These are phyloP conservation scores for Cygnus olor DNA, from an alignment of 2,797 vertebrate species.

Conservation along the genomic window DNA sequence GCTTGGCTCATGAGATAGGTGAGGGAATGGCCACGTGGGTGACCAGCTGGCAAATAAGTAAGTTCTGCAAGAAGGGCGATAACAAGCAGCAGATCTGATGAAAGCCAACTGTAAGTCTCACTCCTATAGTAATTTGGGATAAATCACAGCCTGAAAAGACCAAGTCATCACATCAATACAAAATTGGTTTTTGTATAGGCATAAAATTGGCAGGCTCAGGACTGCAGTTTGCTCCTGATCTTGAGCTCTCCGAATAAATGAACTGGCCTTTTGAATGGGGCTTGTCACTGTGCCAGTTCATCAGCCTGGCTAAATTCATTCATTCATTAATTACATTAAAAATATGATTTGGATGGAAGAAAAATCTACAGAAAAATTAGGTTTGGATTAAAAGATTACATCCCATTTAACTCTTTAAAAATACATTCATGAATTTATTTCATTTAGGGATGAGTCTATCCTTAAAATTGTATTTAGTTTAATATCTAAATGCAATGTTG, in stretches of 20 bases:
- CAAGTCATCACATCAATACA: no score
- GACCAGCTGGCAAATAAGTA: accelerated
- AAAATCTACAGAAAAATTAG: background rate
- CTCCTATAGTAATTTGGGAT: background rate
- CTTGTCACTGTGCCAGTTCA: background rate
- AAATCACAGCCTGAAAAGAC: background rate
- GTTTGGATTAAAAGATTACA: background rate
- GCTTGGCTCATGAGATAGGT: background rate
- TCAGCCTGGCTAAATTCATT: background rate
- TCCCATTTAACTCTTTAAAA: background rate
- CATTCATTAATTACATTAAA: background rate
- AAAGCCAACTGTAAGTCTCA: background rate
- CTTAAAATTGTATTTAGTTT: background rate
- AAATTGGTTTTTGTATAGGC: background rate
- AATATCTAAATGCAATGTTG: background rate
- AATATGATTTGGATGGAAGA: background rate
- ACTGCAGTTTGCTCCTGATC: background rate
- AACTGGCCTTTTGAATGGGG: background rate
- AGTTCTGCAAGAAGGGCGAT: background rate
- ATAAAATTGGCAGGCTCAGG: no score
- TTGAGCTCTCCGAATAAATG: background rate
- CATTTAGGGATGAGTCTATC: background rate
- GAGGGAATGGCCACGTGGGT: accelerated
- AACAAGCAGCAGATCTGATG: background rate
- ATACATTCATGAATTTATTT: background rate